A percentile compares a stretch with the other conserved stretches of the same genome.
Conservation (phyloP, 2,797 vertebrate genomes). For the Taeniopygia guttata region DNA sequence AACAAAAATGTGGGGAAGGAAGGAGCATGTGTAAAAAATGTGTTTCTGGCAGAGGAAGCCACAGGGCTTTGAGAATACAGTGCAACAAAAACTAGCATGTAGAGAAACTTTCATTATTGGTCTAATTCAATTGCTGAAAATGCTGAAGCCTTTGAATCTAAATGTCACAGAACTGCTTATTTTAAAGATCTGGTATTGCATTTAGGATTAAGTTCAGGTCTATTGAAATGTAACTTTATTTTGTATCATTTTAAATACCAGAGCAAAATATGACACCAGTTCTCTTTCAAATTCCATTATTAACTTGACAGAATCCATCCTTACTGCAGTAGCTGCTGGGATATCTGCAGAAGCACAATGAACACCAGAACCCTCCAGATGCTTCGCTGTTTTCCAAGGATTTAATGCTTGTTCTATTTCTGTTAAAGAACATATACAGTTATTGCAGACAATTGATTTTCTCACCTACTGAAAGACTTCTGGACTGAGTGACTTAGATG, state of each 20-base stretch:
- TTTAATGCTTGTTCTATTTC: background rate
- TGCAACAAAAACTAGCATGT: background rate
- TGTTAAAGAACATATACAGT: background rate
- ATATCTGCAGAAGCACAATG: background rate
- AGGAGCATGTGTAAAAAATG: background rate
- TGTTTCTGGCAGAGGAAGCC: background rate
- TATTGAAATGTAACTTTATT: background rate
- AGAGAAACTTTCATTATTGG: background rate
- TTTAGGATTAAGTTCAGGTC: background rate
- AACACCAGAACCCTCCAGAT: background rate
- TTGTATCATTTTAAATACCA: background rate
- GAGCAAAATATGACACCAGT: background rate
- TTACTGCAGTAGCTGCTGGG: background rate
- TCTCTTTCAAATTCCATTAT: background rate
- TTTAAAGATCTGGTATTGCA: background rate
- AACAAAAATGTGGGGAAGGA: background rate
- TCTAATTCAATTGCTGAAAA: background rate
- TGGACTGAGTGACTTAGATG: background rate
- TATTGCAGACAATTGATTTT: background rate
- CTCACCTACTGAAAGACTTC: background rate
- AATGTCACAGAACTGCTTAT: background rate
- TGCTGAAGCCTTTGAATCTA: background rate
- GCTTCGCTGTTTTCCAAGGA: background rate
- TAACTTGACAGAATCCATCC: background rate
- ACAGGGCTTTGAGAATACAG: background rate